phyloP scores from a whole-genome alignment of 2,888 invertebrate genomes.

The Caenorhabditis afra region DNA sequence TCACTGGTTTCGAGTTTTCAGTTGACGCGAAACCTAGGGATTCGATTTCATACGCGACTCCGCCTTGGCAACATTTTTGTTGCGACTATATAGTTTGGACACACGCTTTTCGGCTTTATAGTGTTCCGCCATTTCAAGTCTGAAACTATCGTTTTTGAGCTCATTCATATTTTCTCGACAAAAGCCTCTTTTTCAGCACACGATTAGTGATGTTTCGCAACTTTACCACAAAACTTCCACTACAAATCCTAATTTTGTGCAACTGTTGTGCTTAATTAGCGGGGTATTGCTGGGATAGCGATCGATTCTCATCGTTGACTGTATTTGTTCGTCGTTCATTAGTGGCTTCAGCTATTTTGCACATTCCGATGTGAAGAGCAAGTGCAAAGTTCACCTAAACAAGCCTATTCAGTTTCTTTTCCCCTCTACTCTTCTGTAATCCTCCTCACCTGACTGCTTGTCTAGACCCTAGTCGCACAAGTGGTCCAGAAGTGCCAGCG shows the following conservation, averaged over 20 bases:
- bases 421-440: neutral
- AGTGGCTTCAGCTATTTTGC: too few relatives aligned
- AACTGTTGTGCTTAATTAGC: too few relatives aligned
- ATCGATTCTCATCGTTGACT: too few relatives aligned
- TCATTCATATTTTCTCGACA: too few relatives aligned
- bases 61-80: conserved; percentile 5
- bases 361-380: neutral
- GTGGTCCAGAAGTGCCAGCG: neutral
- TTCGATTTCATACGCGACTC: neutral
- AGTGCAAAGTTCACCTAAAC: neutral
- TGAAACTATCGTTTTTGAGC: too few relatives aligned
- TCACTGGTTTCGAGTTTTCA: neutral
- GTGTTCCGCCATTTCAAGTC: too few relatives aligned
- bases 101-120: neutral
- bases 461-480: conserved; percentile 6
- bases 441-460: neutral
- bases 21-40: neutral
- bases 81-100: conserved; percentile 2
- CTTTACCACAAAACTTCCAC: too few relatives aligned
- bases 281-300: too few relatives aligned
- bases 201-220: too few relatives aligned
- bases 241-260: too few relatives aligned
- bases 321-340: too few relatives aligned
- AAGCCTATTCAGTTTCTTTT: neutral
- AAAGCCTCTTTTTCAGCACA: too few relatives aligned